These are phyloP conservation scores for Netelia inedita DNA, from an alignment of 2,888 invertebrate species.

Conservation along the genomic window DNA sequence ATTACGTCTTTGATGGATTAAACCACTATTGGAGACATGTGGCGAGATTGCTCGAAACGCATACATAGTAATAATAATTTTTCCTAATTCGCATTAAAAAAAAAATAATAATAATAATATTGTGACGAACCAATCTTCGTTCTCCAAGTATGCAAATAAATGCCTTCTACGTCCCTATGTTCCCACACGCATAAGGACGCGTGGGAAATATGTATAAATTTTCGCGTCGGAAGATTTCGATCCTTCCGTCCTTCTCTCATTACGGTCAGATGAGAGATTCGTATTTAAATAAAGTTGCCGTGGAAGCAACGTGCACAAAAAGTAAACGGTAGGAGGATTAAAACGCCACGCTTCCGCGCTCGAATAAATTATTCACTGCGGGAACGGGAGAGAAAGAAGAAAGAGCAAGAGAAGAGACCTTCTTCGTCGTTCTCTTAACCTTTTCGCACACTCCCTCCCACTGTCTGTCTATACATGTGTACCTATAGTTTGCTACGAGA, in stretches of 20 bases:
- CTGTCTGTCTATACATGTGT: background rate
- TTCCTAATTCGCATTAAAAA: too few relatives aligned
- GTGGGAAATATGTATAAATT: background rate
- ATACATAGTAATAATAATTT: too few relatives aligned
- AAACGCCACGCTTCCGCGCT: conserved; percentile 66
- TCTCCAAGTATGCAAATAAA: too few relatives aligned
- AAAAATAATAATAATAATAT: too few relatives aligned
- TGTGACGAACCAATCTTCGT: too few relatives aligned
- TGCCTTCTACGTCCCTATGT: too few relatives aligned
- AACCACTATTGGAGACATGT: too few relatives aligned
- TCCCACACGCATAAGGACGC: too few relatives aligned
- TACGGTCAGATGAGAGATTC: conserved; percentile 51
- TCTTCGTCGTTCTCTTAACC: conserved; percentile 21
- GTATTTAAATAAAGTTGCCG: conserved; percentile 64
- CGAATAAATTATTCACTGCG: conserved; percentile 68
- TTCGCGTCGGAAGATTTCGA: background rate
- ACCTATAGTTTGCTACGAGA: conserved; percentile 8
- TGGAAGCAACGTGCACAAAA: conserved; percentile 18
- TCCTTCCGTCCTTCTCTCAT: conserved; percentile 39
- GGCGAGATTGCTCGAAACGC: too few relatives aligned
- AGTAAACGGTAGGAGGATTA: conserved; percentile 59
- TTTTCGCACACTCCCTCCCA: background rate
- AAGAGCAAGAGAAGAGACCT: background rate
- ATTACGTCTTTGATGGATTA: too few relatives aligned
- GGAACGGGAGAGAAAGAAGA: background rate